Base-by-base conservation (phyloP, 2,888 invertebrate species). In the Xanthia togata region DNA sequence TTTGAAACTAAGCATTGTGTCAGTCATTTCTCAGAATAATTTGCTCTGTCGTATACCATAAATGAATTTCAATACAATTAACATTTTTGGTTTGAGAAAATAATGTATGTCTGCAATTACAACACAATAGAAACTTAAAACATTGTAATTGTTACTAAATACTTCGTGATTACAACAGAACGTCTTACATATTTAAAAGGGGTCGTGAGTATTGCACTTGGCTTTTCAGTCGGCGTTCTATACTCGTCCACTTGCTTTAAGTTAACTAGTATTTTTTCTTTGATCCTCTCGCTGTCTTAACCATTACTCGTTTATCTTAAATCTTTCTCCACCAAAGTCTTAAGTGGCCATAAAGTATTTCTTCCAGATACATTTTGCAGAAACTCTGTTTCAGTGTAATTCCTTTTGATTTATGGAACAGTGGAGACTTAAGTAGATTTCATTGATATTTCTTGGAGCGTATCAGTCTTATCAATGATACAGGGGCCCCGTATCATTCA, bases 401-500 rank as follows among this genome's bases (percentile, higher is more conserved):
- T 71, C 76, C 68, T 72, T 71, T 74, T 83, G 75, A 87, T 85
- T 87, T 83, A 79, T 83, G 65, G 23, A 78, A 62, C 73, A 50
- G 23, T 65, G 60, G 41, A 72, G 72, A 67, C 76, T 76, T 82
- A 75, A 81, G 79, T 47, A 76, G 79, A 79, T 82, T 79, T 88
- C 74, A 79, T 87, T 82, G 81, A 82, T 87, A 87, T 84, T 84
- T 84, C 70, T 84, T 86, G 38, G 38, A 8, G 38, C 38, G 38
- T 41, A 41, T 8, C 38, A 9, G 38, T 9, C 38, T 9, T 41
- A 41, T 9, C 38, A 41, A 9, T 41, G 9, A 41, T 9, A 41
- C 38, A 41, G 38, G 38, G 38, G 9, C 38, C 38, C 38, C 9
- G 9, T 41, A 41, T 41, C 38, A 41, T 41, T 41, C 38, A 9